Conservation (phyloP, 2,797 vertebrate species). For the Picus viridis region DNA sequence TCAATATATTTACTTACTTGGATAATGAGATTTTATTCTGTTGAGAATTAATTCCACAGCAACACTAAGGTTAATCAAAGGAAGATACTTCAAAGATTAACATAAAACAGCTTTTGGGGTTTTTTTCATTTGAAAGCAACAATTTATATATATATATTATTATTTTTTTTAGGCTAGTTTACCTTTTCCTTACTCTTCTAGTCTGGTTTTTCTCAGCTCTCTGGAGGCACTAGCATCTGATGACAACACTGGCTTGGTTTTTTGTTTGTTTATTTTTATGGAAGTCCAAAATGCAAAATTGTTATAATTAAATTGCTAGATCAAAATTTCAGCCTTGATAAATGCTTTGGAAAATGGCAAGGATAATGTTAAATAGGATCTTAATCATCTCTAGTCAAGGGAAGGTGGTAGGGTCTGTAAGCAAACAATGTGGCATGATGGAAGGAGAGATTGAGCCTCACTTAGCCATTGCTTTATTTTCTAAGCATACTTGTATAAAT, state of each 20-base stretch:
- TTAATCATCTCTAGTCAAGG: not conserved
- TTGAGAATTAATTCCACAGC: not conserved
- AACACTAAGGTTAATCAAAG: not conserved
- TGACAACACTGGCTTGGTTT: not conserved
- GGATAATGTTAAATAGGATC: not conserved
- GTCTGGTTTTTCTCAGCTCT: not conserved
- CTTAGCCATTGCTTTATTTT: not conserved
- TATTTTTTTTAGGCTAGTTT: not conserved
- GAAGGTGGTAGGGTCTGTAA: not conserved
- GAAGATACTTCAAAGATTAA: not conserved
- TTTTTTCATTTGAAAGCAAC: not conserved
- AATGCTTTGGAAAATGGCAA: not conserved
- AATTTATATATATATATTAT: too few relatives aligned
- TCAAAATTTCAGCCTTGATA: not conserved
- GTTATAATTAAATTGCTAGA: not conserved
- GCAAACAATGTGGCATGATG: not conserved
- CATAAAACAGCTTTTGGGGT: not conserved
- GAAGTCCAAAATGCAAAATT: not conserved
- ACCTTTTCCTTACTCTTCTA: not conserved
- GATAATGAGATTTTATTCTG: not conserved
- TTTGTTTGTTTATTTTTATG: not conserved
- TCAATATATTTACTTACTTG: not conserved
- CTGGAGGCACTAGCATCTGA: not conserved
- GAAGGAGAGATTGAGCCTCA: not conserved
- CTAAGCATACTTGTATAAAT: not conserved